phyloP scores from a whole-genome alignment of 2,113 vertebrate genomes.

The Eonycteris spelaea region DNA sequence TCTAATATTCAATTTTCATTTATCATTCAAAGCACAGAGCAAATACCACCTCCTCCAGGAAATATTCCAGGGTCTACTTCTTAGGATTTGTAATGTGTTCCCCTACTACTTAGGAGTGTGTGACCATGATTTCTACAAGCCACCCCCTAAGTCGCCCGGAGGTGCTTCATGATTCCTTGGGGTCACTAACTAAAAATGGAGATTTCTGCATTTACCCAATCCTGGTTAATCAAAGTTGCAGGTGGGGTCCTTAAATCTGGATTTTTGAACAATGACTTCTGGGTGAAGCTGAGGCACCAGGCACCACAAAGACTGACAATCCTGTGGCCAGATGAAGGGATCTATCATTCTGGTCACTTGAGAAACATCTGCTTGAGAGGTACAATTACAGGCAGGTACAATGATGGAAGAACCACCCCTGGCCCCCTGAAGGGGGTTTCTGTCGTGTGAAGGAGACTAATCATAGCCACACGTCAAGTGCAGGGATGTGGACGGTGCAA shows the following conservation, averaged over 20 bases:
- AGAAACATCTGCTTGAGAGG: background rate
- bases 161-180: background rate
- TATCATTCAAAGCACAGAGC: background rate
- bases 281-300: background rate
- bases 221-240: background rate
- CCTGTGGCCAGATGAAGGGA: background rate
- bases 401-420: background rate
- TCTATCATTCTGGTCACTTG: background rate
- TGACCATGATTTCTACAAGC: background rate
- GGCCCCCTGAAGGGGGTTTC: background rate
- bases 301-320: background rate
- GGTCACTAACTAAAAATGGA: background rate
- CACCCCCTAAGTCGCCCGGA: background rate
- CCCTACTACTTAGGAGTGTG: background rate
- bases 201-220: background rate
- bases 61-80: background rate
- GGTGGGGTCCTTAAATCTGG: background rate
- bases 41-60: background rate
- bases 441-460: background rate
- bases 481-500: rapidly evolving
- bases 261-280: background rate
- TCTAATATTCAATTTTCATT: background rate
- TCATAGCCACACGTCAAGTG: background rate
- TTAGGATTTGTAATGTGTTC: background rate
- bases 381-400: background rate